These are phyloP conservation scores for Caenorhabditis sp. DNA, from an alignment of 2,888 invertebrate species.

Conservation along the genomic window DNA sequence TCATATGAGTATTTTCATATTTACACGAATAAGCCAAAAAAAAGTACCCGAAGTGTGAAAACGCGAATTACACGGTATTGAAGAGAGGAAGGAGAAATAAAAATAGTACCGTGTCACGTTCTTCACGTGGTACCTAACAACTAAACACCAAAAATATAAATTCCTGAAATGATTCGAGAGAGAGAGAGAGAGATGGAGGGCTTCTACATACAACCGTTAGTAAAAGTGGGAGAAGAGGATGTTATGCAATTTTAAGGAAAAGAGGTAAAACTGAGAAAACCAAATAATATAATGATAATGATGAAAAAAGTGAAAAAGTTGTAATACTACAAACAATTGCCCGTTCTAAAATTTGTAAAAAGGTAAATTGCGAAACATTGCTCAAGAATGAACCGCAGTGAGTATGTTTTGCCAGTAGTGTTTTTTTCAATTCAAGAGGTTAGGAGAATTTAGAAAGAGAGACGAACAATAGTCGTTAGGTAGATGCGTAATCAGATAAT, in stretches of 20 bases:
- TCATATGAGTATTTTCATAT: not conserved
- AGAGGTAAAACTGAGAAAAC: constrained; percentile 1
- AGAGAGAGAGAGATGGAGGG: constrained; percentile 1
- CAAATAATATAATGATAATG: not conserved
- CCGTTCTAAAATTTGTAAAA: constrained; percentile 1
- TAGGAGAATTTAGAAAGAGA: not conserved
- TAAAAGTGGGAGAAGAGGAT: not conserved
- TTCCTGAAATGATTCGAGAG: constrained; percentile 6
- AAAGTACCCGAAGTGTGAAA: constrained; percentile 30
- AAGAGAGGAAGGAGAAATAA: constrained; percentile 20
- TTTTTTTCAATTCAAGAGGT: not conserved
- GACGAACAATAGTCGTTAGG: constrained; percentile 13
- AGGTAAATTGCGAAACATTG: constrained; percentile 27
- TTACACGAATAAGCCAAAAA: not conserved
- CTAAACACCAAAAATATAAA: not conserved
- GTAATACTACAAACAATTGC: constrained; percentile 26
- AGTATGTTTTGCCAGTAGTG: not conserved
- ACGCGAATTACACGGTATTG: constrained; percentile 33
- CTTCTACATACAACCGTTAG: not conserved
- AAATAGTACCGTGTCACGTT: constrained; percentile 15
- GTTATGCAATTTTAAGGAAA: constrained; percentile 13
- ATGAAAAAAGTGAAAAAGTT: constrained; percentile 23
- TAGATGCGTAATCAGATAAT: constrained; percentile 28
- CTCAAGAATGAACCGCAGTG: constrained; percentile 5
- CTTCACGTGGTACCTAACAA: not conserved